Evolutionary conservation across 92 coral and sea anemone genomes (phyloP).

Genomic region (Heliopora coerulea): DNA sequence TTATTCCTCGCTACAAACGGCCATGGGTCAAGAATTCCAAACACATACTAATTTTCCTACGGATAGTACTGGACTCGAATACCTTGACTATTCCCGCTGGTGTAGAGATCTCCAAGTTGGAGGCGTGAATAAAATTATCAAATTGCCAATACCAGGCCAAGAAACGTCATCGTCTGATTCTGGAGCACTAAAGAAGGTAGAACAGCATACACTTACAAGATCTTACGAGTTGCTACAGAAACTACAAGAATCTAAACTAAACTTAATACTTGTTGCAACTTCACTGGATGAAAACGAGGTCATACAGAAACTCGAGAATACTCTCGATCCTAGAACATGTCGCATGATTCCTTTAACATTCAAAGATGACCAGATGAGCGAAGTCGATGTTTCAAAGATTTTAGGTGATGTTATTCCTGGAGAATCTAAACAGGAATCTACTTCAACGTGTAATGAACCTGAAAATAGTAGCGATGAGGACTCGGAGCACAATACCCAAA

Average conservation of each 20-base stretch:
- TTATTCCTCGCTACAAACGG: neutral
- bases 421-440: neutral
- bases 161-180: neutral
- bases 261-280: conserved; percentile 30
- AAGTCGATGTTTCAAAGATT: neutral
- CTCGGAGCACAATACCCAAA: too few relatives aligned
- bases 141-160: neutral
- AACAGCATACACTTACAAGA: neutral
- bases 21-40: neutral
- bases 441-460: neutral
- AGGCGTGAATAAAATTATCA: neutral
- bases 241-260: conserved; percentile 22
- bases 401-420: too few relatives aligned
- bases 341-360: conserved; percentile 27
- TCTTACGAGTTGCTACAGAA: conserved; percentile 17
- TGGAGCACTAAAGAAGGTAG: neutral
- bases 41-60: neutral
- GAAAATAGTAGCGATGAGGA: neutral
- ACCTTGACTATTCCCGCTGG: neutral
- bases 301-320: conserved; percentile 1
- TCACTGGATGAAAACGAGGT: conserved; percentile 20
- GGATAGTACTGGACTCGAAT: neutral
- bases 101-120: neutral
- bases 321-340: conserved; percentile 18
- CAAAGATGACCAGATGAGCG: neutral